These are phyloP conservation scores for Seira ritae DNA, from an alignment of 2,888 invertebrate species.

Conservation along the genomic window DNA sequence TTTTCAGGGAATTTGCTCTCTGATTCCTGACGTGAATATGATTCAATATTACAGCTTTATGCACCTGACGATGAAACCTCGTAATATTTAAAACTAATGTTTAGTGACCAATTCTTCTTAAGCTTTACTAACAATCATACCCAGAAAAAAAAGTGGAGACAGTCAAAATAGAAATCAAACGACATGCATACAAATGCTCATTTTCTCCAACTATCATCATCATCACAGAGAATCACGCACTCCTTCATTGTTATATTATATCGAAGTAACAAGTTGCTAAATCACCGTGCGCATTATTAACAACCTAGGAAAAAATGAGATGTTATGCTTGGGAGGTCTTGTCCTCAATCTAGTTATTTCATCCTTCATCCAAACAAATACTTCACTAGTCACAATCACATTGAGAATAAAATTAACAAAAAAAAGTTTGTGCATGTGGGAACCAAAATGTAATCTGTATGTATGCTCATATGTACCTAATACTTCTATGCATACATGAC, in stretches of 20 bases:
- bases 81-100: too few species aligned
- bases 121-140: too few species aligned
- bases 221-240: conserved; percentile 12
- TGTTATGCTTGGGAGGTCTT: conserved; percentile 69
- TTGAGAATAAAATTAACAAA: conserved; percentile 17
- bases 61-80: too few species aligned
- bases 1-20: too few species aligned
- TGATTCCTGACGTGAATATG: too few species aligned
- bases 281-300: conserved; percentile 30
- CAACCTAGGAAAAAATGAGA: conserved; percentile 52
- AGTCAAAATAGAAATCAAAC: conserved; percentile 16
- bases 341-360: conserved; percentile 31
- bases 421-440: not conserved
- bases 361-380: conserved; percentile 18
- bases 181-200: not conserved
- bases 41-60: too few species aligned
- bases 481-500: too few species aligned
- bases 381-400: too few species aligned
- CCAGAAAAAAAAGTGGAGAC: conserved; percentile 39
- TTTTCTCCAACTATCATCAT: too few species aligned
- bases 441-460: conserved; percentile 3
- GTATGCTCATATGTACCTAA: conserved; percentile 25
- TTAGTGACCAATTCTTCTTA: too few species aligned
- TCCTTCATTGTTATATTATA: too few species aligned
- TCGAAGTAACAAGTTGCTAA: conserved; percentile 41